A percentile compares a stretch with the other conserved stretches of the same genome.
phyloP scores from a whole-genome alignment of 1,140 invertebrate genomes.

The Drosophila sp. region DNA sequence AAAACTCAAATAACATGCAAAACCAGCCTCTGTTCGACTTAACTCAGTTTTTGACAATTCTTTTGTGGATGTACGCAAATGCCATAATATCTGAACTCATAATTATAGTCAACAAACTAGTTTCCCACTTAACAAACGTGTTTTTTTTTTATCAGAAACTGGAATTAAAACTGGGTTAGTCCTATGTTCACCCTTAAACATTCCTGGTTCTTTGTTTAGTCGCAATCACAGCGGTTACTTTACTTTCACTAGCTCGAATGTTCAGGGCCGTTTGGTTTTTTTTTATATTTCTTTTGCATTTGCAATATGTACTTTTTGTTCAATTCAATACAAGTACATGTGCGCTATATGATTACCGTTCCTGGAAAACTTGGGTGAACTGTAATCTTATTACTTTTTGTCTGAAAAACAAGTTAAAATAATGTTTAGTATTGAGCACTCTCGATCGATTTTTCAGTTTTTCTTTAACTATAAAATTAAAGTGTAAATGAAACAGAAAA shows the following conservation, averaged over 20 bases:
- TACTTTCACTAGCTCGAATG: slow-evolving; percentile 51
- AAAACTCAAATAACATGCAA: slow-evolving; percentile 15
- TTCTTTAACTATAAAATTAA: too few relatives aligned
- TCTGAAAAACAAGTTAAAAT: too few relatives aligned
- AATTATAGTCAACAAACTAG: slow-evolving; percentile 35
- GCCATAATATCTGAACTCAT: slow-evolving; percentile 13
- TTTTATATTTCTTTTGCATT: slow-evolving; percentile 38
- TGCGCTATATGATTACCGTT: background rate
- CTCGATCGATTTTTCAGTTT: too few relatives aligned
- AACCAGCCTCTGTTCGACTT: slow-evolving; percentile 41
- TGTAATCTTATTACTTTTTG: background rate
- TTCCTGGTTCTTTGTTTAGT: slow-evolving; percentile 52
- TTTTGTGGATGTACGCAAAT: slow-evolving; percentile 46
- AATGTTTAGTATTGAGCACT: too few relatives aligned
- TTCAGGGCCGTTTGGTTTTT: slow-evolving; percentile 51
- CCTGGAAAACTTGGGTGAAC: background rate
- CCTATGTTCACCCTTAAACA: slow-evolving; percentile 45
- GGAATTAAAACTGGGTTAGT: slow-evolving; percentile 24
- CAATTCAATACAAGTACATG: background rate
- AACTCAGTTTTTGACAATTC: slow-evolving; percentile 49
- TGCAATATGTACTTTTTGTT: slow-evolving; percentile 19
- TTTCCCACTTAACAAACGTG: slow-evolving; percentile 42
- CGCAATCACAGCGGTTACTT: slow-evolving; percentile 4
- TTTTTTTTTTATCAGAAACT: slow-evolving; percentile 33
- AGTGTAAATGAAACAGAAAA: too few relatives aligned